Base-by-base conservation (phyloP, 2,113 vertebrate species). In the Cyanoramphus novaezelandiae region DNA sequence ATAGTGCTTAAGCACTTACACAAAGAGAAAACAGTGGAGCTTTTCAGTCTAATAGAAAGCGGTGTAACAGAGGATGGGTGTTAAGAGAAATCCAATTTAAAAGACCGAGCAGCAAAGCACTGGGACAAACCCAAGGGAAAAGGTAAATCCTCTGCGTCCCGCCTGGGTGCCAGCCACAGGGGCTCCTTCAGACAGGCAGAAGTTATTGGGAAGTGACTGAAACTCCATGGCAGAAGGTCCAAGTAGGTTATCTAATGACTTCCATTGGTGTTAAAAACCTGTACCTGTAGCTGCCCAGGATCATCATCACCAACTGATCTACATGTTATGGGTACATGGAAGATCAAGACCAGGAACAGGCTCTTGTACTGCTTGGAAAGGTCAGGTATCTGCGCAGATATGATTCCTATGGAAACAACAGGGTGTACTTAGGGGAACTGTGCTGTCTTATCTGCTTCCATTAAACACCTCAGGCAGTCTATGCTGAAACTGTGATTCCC, bases 261-360 rank as follows among this genome's bases (percentile, higher is more conserved):
- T 59, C 52, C 3, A 1, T 3, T 43, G 69, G 16, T 41, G 20
- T 21, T 63, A 55, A 64, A 79, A 68, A 37, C 8, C 20, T 16
- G 3, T n/a, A 50, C 18, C 37, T 65, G n/a, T 12, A 41, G 55
- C 64, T 74, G 35, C 24, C 28, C 39, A 25, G 28, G 69, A 46
- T 81, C 25, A 70, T 25, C 27, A 10, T 55, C 55, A 33, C 25
- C 79, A 57, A 3, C 13, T 25, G 10, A 41, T 68, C 44, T 72
- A 27, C 5, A 4, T 15, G 0, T 57, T 4, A 1, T n/a, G 44
- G 85, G 25, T 21, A 39, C 3, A 0, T 7, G 65, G 50, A n/a
- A 57, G 21, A 39, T 43, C 10, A 18, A 12, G n/a, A 19, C 5
- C 21, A 53, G 49, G 31, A 69, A 27, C 5, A 39, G 79, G 13